phyloP scores from a whole-genome alignment of 2,113 vertebrate species.

The Trematomus loennbergii region DNA sequence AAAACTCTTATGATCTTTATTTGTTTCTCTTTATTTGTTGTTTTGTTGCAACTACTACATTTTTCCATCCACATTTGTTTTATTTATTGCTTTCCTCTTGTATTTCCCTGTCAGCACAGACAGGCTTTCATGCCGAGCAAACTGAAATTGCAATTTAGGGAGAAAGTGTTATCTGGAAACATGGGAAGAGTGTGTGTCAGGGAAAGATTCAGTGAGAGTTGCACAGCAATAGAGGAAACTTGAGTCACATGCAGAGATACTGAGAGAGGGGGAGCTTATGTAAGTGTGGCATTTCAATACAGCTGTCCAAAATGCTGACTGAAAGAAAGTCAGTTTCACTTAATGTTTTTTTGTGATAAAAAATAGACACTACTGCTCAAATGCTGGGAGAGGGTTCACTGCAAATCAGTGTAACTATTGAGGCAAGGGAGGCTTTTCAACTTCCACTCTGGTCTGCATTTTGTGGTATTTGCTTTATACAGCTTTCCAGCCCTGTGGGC shows the following conservation, averaged over 20 bases:
- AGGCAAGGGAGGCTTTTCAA: conserved; percentile 45
- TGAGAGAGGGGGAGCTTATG: conserved; percentile 37
- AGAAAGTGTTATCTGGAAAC: conserved; percentile 35
- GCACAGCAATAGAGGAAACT: conserved; percentile 36
- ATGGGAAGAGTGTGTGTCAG: conserved; percentile 10
- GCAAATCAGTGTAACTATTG: conserved; percentile 44
- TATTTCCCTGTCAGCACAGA: not conserved
- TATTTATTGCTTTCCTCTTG: not conserved
- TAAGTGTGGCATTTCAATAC: conserved; percentile 54
- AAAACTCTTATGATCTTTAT: not conserved
- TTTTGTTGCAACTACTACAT: not conserved
- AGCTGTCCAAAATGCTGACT: conserved; percentile 62
- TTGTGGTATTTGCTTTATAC: not conserved
- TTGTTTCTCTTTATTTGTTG: not conserved
- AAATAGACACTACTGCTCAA: conserved; percentile 33
- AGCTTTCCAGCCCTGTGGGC: conserved; percentile 30
- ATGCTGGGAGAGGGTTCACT: conserved; percentile 28
- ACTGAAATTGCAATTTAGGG: conserved; percentile 22
- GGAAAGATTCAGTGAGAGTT: conserved; percentile 15
- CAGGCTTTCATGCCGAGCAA: conserved; percentile 19
- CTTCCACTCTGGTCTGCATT: conserved; percentile 19
- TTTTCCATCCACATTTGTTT: not conserved
- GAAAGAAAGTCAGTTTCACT: conserved; percentile 57
- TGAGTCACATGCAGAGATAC: conserved; percentile 38
- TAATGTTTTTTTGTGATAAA: conserved; percentile 60